Conservation (phyloP, 1,140 invertebrate species). For the Carposina sasakii region DNA sequence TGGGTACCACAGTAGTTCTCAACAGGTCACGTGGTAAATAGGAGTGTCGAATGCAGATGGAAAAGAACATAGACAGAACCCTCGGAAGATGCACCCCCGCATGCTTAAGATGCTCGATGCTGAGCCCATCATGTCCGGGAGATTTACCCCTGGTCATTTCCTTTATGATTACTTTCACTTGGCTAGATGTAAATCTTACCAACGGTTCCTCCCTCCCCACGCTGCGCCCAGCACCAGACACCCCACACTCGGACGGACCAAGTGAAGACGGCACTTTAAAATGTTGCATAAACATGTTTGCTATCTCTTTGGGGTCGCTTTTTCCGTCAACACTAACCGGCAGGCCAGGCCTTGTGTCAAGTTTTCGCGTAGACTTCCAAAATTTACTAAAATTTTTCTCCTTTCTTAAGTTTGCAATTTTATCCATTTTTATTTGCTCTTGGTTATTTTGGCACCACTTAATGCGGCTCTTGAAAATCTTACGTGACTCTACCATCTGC, state of each 20-base stretch:
- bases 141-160: neutral
- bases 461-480: constrained; percentile 14
- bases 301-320: neutral
- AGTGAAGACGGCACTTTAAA: constrained; percentile 4
- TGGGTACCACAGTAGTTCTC: too few species aligned
- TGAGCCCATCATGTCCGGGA: constrained; percentile 5
- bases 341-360: neutral
- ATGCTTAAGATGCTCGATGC: constrained; percentile 1
- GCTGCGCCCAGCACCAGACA: neutral
- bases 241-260: neutral
- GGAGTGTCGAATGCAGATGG: neutral
- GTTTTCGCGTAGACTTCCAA: neutral
- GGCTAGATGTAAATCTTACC: neutral
- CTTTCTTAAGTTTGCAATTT: neutral
- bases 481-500: neutral
- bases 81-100: neutral
- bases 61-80: constrained; percentile 2
- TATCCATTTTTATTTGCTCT: constrained; percentile 3
- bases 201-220: neutral
- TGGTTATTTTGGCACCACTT: constrained; percentile 17
- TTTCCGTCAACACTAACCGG: neutral
- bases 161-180: neutral
- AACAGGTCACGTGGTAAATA: neutral
- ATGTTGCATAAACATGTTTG: neutral
- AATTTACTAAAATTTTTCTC: constrained; percentile 2